Conservation (phyloP, 2,888 invertebrate genomes). For the Calameuta filiformis region DNA sequence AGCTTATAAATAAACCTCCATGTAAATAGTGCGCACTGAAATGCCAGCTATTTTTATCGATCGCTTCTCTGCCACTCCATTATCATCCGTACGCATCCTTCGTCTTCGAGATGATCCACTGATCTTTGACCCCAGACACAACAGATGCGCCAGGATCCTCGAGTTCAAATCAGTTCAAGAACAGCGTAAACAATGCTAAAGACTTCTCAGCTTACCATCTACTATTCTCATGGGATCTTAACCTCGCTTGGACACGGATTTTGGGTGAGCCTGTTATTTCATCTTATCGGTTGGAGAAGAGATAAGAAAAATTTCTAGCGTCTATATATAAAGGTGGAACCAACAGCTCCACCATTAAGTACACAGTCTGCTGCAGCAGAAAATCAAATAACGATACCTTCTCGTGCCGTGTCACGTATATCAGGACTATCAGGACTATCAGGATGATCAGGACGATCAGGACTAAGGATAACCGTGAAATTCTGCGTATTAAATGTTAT, state of each 20-base stretch:
- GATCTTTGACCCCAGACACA: background rate
- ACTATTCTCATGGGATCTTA: background rate
- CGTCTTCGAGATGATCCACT: background rate
- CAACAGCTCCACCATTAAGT: background rate
- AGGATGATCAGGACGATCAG: background rate
- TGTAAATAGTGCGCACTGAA: slow-evolving; percentile 62
- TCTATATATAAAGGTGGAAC: background rate
- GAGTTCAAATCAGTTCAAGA: too few relatives aligned
- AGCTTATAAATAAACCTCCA: slow-evolving; percentile 62
- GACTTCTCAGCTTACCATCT: background rate
- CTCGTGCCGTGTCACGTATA: background rate
- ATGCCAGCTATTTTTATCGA: slow-evolving; percentile 63
- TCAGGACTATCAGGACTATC: background rate
- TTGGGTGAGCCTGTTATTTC: background rate
- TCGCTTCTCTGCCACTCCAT: slow-evolving; percentile 21
- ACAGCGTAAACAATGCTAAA: too few relatives aligned
- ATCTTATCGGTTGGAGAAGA: background rate
- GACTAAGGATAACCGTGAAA: background rate
- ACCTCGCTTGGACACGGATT: background rate
- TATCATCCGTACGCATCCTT: background rate
- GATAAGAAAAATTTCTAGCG: background rate
- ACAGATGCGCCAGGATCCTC: background rate
- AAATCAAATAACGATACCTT: background rate
- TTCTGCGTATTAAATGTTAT: background rate
- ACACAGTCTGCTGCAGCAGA: background rate